phyloP scores from a whole-genome alignment of 1,140 invertebrate species.

The Musca domestica region DNA sequence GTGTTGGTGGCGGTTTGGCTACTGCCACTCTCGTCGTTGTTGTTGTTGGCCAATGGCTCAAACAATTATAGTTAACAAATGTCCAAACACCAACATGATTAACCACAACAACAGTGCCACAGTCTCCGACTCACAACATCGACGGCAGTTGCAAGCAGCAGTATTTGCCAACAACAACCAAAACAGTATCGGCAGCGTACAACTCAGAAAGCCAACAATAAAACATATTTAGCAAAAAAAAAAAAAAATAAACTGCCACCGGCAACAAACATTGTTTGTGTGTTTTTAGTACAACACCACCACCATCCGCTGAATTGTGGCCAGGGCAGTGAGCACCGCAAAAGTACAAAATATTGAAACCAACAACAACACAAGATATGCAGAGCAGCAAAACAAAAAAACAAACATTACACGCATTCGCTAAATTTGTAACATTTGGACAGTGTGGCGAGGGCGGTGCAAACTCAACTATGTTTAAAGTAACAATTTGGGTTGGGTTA shows the following conservation, averaged over 20 bases:
- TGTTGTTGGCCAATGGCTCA: slow-evolving; percentile 14
- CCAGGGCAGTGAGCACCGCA: not conserved
- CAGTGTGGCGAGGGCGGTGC: too few relatives aligned
- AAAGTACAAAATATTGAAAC: not conserved
- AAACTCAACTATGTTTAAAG: too few relatives aligned
- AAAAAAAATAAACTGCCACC: slow-evolving; percentile 5
- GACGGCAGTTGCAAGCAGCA: too few relatives aligned
- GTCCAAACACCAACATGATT: slow-evolving; percentile 21
- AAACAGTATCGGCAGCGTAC: too few relatives aligned
- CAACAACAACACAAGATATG: slow-evolving; percentile 2
- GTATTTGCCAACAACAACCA: too few relatives aligned
- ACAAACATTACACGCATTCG: slow-evolving; percentile 11
- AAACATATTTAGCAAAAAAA: not conserved
- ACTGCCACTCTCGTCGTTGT: too few relatives aligned
- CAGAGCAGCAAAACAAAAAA: not conserved
- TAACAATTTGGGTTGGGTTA: too few relatives aligned
- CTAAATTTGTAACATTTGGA: slow-evolving; percentile 13
- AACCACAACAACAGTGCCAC: slow-evolving; percentile 4
- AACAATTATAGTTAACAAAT: slow-evolving; percentile 23
- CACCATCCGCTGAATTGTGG: too few relatives aligned
- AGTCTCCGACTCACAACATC: too few relatives aligned
- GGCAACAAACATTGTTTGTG: slow-evolving; percentile 6
- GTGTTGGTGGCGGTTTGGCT: not conserved
- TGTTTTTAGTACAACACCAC: slow-evolving; percentile 1
- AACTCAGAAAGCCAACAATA: not conserved